Conservation (phyloP, 2,113 vertebrate genomes). For the Leucopsar rothschildi region DNA sequence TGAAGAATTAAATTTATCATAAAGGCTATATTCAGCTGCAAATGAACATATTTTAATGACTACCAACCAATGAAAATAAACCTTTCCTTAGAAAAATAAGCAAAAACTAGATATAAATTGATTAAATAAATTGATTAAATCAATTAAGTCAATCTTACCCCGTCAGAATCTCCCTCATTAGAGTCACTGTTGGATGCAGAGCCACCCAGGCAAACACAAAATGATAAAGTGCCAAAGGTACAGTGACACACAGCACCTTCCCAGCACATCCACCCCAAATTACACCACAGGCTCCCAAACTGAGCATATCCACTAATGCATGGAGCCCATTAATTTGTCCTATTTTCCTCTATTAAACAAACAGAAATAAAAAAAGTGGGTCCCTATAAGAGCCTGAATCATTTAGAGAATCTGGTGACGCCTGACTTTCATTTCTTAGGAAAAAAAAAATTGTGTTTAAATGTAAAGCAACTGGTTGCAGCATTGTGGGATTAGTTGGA, state of each 20-base stretch:
- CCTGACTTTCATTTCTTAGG: background rate
- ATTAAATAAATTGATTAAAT: slow-evolving; percentile 33
- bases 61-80: slow-evolving; percentile 26
- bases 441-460: background rate
- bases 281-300: background rate
- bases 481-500: slow-evolving; percentile 45
- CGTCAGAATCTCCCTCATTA: background rate
- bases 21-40: slow-evolving; percentile 7
- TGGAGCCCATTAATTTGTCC: background rate
- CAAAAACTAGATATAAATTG: slow-evolving; percentile 33
- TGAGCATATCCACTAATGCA: background rate
- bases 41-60: slow-evolving; percentile 18
- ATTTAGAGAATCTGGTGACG: background rate
- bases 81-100: slow-evolving; percentile 19
- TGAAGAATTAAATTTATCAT: background rate
- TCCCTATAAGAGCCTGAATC: background rate
- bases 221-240: background rate
- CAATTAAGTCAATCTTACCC: slow-evolving; percentile 37
- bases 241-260: background rate
- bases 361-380: background rate
- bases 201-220: background rate
- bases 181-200: background rate
- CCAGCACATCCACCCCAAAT: background rate
- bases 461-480: slow-evolving; percentile 42
- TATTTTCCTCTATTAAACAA: background rate